Base-by-base conservation (phyloP, 2,797 vertebrate genomes). In the Sphenodon punctatus region DNA sequence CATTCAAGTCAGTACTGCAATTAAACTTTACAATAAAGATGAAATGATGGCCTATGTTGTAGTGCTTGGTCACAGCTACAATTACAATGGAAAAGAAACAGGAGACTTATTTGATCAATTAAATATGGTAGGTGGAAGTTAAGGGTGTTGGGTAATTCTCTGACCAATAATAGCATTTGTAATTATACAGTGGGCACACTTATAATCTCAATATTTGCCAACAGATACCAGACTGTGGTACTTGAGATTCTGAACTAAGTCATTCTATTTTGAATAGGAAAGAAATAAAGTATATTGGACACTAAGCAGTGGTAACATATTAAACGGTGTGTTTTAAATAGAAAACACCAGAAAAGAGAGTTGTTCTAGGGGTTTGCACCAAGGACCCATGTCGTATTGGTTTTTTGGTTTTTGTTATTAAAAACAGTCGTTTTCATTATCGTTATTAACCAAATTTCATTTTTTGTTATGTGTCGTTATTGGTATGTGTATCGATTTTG, bases 1-100 rank as follows among this genome's bases (percentile, higher is more conserved):
- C 20, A 10, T n/a, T 34, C 0, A 0, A 16, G 1, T 45, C 77
- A 77, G 8, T 60, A 53, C 5, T 68, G 11, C 2, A 20, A 66
- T 32, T 71, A 78, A 78, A 84, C 16, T 22, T 38, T 63, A 46
- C 59, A 73, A 65, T 49, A 68, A 5, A 4, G 42, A 63, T 71
- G 49, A 27, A 48, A 1, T 0, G 0, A 2, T 42, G 10, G 22
- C 12, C 59, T 78, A 65, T 75, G 14, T 39, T 41, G 0, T 36
- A 30, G 12, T 58, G 10, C 15, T 60, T 43, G 69, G 74, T 45
- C 8, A 8, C 8, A 58, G 11, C 2, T 46, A 10, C 38, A 83
- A 10, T 22, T 60, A 4, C 11, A 7, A 38, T 25, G 30, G 23
- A 27, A 65, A 25, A 67, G n/a, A 79, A 83, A 67, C 14, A 77